Evolutionary conservation across 1,140 invertebrate genomes (phyloP), one percentile per base, ranked within the genome.

Genomic region (Cotesia glomerata): DNA sequence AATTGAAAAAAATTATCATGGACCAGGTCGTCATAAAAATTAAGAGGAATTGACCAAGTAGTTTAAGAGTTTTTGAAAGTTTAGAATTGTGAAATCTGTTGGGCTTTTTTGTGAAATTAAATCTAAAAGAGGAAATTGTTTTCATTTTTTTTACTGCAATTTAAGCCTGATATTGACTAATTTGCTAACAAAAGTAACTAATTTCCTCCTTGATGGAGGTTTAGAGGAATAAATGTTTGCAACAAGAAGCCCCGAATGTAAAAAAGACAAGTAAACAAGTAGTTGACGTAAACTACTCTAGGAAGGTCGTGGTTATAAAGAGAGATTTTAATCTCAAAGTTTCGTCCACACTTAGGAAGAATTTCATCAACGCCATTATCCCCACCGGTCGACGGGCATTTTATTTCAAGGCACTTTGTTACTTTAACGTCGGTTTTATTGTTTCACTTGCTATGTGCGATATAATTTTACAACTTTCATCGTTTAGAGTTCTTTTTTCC

Each of bases 321-420:
- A 52, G 49, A 66, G 62, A 49, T 72, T 72, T 72, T 72, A 72
- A 72, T 72, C 62, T 72, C 13, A 63, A 52, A 72, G 70, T 72
- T 72, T 72, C 58, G 69, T 65, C 69, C 69, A 71, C 36, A 56
- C 62, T 39, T 49, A 45, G 26, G 45, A 58, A 18, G 63, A 72
- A 72, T 72, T 72, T 72, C 52, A 72, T 72, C 70, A 72, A 72
- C 70, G 34, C 52, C 63, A 72, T 72, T 66, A 66, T 65, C 11
- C 63, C 54, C 39, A 58, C 34, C 14, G 11, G 39, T 54, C 39
- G n/a, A 36, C 34, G 5, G 58, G 39, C 52, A 59, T 34, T 36
- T 39, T 54, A 32, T 36, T 59, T 26, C 35, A 58, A 13, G 11
- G 26, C 16, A n/a, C 34, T 35, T 13, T 32, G 13, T 18, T 62